A percentile compares a stretch with the other conserved stretches of the same genome.
These are phyloP conservation scores for fruit fly (Drosophila melanogaster) DNA, from an alignment of 1,140 invertebrate species.

Conservation along the genomic window Release_6_plus_ISO1_MT NC_004354.4:21123001-21123500, in stretches of 20 bases:
- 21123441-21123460: no score
- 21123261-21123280: no score
- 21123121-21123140: slow-evolving; percentile 7
- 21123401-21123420: no score
- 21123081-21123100: slow-evolving; percentile 18
- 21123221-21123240: slow-evolving; percentile 32
- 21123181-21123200: slow-evolving; percentile 3
- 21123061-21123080: slow-evolving; percentile 13
- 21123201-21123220: slow-evolving; percentile 16
- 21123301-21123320: no score
- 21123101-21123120: slow-evolving; percentile 50
- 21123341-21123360: no score
- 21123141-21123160: slow-evolving; percentile 27
- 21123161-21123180: slow-evolving; percentile 34
- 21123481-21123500: no score
- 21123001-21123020: slow-evolving; percentile 30
- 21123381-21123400: no score
- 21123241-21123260: neutral
- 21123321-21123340: no score
- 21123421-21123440: no score
- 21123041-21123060: slow-evolving; percentile 33
- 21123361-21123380: no score
- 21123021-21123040: slow-evolving; percentile 42
- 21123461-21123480: no score
- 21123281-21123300: no score